These are phyloP conservation scores for Emmelina monodactyla DNA, from an alignment of 2,888 invertebrate species.

Conservation along the genomic window DNA sequence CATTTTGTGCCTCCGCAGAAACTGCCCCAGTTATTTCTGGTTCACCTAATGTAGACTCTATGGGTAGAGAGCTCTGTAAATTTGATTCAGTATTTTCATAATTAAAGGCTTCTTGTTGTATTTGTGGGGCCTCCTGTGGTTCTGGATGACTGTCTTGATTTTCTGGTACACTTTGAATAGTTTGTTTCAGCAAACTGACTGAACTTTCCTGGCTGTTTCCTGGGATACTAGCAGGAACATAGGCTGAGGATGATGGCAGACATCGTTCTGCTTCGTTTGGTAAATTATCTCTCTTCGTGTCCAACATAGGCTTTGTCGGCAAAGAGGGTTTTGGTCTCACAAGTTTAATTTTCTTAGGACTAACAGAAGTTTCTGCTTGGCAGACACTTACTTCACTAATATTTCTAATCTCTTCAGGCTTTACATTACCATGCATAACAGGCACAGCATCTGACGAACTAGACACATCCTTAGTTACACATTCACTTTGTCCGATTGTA, in stretches of 20 bases:
- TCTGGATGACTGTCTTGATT: too few relatives aligned
- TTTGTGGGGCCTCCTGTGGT: too few relatives aligned
- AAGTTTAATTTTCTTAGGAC: conserved; percentile 57
- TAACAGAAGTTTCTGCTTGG: conserved; percentile 56
- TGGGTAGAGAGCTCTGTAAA: too few relatives aligned
- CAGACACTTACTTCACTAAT: conserved; percentile 57
- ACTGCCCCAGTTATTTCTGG: too few relatives aligned
- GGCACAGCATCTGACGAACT: conserved; percentile 56
- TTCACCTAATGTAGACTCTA: too few relatives aligned
- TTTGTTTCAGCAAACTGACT: too few relatives aligned
- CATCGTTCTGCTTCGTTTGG: conserved; percentile 32
- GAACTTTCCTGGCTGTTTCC: too few relatives aligned
- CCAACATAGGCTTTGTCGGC: not conserved
- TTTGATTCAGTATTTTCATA: too few relatives aligned
- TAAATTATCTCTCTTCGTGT: conserved; percentile 17
- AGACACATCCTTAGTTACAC: conserved; percentile 49
- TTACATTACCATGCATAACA: conserved; percentile 40
- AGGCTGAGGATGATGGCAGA: conserved; percentile 47
- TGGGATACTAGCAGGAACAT: too few relatives aligned
- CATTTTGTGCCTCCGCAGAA: too few relatives aligned
- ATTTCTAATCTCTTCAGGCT: conserved; percentile 52
- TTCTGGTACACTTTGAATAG: too few relatives aligned
- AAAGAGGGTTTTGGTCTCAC: conserved; percentile 43
- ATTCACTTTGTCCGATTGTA: conserved; percentile 31
- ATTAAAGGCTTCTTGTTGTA: too few relatives aligned